Base-by-base conservation (phyloP, 2,113 vertebrate genomes). In the Hypanus sabinus region DNA sequence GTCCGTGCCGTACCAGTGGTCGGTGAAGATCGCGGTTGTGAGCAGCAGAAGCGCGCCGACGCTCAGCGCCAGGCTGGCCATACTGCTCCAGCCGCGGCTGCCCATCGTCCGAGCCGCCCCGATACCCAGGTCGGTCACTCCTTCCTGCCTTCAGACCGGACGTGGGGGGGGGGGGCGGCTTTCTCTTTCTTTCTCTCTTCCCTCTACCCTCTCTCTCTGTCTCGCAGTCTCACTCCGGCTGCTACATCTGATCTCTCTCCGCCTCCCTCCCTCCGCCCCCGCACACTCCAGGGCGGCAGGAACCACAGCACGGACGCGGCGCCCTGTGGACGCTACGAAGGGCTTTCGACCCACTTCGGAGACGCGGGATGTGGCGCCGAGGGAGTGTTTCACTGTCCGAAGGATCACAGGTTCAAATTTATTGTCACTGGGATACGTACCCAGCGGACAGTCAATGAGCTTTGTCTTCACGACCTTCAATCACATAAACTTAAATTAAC, bases 1-100 rank as follows among this genome's bases (percentile, higher is more conserved):
- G 96, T 98, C 97, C 24, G 98, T 98, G 96, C 98, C 97, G 96
- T 98, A 98, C 98, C 98, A 98, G 97, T 97, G 98, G 95, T 98
- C 97, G 94, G 96, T 97, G 96, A 96, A 97, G 95, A 98, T 97
- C 94, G 97, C 97, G 94, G 96, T 96, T 95, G 97, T 96, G 88
- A 98, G 97, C 95, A 98, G 96, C 95, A 97, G 95, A 94, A 98
- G 95, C 9, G 97, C 96, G 94, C 97, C 95, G 94, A 96, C 95
- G 95, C 97, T 96, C 95, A 98, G 96, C 94, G 96, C 95, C 94
- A 99, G 96, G 96, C 97, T 97, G 94, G 97, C 95, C 94, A 97
- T 97, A 38, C 97, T 97, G 95, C 98, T 96, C 91, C 96, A 97
- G 94, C 95, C 95, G 93, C 96, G 96, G 94, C 95, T 95, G 96